Evolutionary conservation across 1,140 invertebrate species (phyloP).

Genomic region (Eumaeus atala): DNA sequence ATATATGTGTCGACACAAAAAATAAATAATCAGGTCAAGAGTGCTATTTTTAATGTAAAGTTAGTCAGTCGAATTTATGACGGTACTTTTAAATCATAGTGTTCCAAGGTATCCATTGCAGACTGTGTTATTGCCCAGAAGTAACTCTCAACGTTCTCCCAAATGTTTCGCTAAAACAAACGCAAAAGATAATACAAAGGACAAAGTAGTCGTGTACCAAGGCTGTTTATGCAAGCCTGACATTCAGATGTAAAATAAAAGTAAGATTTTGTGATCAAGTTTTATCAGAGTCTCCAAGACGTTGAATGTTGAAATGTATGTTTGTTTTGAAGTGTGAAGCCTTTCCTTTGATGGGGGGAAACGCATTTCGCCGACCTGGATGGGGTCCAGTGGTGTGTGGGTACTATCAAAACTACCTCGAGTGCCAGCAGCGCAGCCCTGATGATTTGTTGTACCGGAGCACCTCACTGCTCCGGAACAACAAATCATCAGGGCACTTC

Average conservation of each 20-base stretch:
- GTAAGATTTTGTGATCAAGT: slow-evolving; percentile 1
- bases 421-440: no score
- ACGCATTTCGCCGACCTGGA: no score
- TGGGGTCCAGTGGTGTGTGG: no score
- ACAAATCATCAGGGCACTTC: no score
- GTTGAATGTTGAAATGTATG: neutral
- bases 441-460: no score
- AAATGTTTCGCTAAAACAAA: slow-evolving; percentile 30
- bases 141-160: slow-evolving; percentile 31
- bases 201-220: neutral
- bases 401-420: no score
- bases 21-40: no score
- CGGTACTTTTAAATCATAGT: slow-evolving; percentile 24
- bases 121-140: slow-evolving; percentile 37
- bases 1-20: no score
- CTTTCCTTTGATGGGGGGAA: no score
- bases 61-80: slow-evolving; percentile 20
- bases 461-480: no score
- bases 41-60: no score
- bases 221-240: neutral
- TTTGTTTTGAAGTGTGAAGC: no score
- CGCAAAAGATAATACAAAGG: slow-evolving; percentile 3
- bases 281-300: neutral
- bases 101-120: slow-evolving; percentile 36
- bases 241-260: neutral